A percentile compares a stretch with the other conserved stretches of the same genome.
Conservation (phyloP, 2,888 invertebrate genomes). For the Synanthedon vespiformis region DNA sequence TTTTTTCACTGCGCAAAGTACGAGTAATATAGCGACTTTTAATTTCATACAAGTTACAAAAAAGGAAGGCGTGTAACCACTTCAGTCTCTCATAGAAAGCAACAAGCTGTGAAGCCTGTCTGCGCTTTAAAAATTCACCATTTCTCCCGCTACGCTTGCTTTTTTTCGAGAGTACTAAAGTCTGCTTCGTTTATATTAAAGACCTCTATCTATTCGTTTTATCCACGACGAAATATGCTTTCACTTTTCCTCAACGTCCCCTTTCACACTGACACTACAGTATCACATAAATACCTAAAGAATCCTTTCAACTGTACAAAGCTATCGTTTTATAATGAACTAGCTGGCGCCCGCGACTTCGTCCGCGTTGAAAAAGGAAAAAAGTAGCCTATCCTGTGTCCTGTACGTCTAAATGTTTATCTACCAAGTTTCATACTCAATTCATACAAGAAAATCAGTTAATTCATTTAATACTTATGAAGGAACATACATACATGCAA, state of each 20-base stretch:
- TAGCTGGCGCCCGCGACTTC: no score
- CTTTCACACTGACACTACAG: conserved; percentile 31
- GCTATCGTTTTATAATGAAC: no score
- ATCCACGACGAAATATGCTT: conserved; percentile 62
- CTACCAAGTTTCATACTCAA: no score
- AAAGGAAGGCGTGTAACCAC: neutral
- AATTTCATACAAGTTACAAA: neutral
- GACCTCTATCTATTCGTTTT: conserved; percentile 70
- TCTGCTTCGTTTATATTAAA: conserved; percentile 70
- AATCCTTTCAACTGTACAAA: neutral
- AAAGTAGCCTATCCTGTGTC: no score
- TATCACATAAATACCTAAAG: neutral
- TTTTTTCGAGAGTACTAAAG: conserved; percentile 67
- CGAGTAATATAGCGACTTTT: neutral
- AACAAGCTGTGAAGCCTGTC: conserved; percentile 29
- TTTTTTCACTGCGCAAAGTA: neutral
- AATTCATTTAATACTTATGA: no score
- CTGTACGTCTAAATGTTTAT: no score
- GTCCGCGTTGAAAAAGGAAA: no score
- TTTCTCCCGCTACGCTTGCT: conserved; percentile 52
- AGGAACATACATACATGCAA: no score
- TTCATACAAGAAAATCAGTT: no score
- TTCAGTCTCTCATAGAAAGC: conserved; percentile 7
- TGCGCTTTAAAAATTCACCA: conserved; percentile 57
- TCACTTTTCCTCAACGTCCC: conserved; percentile 36